Conservation (phyloP, 2,797 vertebrate species). For the Rhinella marina region DNA sequence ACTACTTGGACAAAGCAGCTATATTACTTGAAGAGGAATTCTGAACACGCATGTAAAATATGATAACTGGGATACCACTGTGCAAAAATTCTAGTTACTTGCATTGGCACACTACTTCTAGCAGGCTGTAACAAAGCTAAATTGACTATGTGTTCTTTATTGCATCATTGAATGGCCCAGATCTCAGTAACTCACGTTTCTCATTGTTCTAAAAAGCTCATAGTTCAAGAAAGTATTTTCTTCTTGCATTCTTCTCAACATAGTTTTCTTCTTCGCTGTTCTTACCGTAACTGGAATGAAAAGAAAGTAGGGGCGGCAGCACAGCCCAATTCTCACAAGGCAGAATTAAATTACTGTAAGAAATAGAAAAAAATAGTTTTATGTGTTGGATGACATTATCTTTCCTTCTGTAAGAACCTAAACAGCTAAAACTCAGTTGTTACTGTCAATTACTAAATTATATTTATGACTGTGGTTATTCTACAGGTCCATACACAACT, state of each 20-base stretch:
- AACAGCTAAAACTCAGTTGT: neutral
- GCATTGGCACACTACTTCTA: neutral
- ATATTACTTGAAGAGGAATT: neutral
- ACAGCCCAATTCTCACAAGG: neutral
- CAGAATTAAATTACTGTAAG: neutral
- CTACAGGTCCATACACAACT: neutral
- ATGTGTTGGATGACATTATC: neutral
- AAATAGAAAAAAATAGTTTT: neutral
- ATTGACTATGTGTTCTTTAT: constrained; percentile 8
- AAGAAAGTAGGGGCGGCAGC: neutral
- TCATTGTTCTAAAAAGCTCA: neutral
- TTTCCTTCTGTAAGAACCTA: neutral
- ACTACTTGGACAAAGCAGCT: neutral
- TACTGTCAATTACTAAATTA: neutral
- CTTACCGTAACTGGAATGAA: neutral
- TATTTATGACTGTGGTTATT: neutral
- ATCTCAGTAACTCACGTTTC: neutral
- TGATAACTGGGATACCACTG: neutral
- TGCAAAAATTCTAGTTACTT: neutral
- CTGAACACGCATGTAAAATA: neutral
- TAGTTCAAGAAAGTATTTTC: neutral
- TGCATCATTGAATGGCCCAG: neutral
- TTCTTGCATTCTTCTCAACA: neutral
- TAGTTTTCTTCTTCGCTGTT: neutral
- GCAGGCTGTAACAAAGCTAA: neutral